phyloP scores from a whole-genome alignment of 1,140 invertebrate genomes.

The Hylaeus volcanicus region DNA sequence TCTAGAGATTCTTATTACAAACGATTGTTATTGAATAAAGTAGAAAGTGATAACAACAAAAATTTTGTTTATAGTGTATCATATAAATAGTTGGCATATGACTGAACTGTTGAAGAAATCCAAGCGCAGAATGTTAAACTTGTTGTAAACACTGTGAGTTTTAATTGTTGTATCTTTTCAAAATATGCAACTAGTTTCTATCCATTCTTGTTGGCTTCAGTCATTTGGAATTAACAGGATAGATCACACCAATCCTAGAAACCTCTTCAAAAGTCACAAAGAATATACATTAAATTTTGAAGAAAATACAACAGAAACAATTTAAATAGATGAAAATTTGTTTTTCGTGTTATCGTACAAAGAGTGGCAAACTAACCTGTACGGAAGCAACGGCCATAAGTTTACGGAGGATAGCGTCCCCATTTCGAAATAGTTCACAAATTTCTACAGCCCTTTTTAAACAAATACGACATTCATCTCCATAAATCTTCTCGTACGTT shows the following conservation, averaged over 20 bases:
- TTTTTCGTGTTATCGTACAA: slow-evolving; percentile 31
- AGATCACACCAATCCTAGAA: background rate
- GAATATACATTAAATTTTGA: background rate
- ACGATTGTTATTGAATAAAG: background rate
- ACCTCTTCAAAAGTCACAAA: background rate
- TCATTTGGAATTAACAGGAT: slow-evolving; percentile 12
- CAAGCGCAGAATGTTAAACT: background rate
- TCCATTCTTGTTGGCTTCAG: slow-evolving; percentile 35
- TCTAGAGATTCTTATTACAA: background rate
- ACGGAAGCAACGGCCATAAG: slow-evolving; percentile 73
- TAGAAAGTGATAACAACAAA: background rate
- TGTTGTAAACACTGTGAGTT: background rate
- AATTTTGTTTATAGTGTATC: background rate
- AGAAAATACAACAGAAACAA: background rate
- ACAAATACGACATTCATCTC: slow-evolving; percentile 67
- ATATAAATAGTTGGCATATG: background rate
- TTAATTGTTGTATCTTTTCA: slow-evolving; percentile 6
- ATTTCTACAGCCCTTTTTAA: slow-evolving; percentile 59
- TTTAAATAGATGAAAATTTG: slow-evolving; percentile 38
- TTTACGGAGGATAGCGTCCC: slow-evolving; percentile 64
- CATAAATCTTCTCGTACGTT: slow-evolving; percentile 31
- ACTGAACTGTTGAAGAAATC: slow-evolving; percentile 1
- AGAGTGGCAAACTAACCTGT: slow-evolving; percentile 69
- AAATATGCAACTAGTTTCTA: slow-evolving; percentile 23
- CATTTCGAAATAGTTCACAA: slow-evolving; percentile 67